These are phyloP conservation scores for Gryllus longicercus DNA, from an alignment of 2,888 invertebrate genomes.

Conservation along the genomic window DNA sequence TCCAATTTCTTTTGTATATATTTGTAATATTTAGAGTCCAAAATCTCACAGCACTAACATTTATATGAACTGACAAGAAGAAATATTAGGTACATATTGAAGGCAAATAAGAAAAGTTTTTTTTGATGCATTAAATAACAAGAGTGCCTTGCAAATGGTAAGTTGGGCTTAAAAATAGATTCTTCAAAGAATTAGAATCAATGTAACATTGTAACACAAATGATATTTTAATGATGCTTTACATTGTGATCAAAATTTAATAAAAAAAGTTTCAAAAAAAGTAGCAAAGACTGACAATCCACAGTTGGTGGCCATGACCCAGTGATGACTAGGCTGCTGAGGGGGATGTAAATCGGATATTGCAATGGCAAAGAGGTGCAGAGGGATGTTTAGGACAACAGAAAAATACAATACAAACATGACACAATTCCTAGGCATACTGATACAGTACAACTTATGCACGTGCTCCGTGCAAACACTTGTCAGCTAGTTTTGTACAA, in stretches of 20 bases:
- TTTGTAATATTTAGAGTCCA: too few relatives aligned
- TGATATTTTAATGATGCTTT: too few relatives aligned
- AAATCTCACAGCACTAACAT: too few relatives aligned
- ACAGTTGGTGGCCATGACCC: neutral
- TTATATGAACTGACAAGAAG: too few relatives aligned
- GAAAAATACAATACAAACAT: neutral
- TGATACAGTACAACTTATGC: slow-evolving; percentile 17
- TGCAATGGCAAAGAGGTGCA: neutral
- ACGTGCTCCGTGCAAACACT: neutral
- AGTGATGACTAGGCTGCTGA: neutral
- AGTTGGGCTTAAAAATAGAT: too few relatives aligned
- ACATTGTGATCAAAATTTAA: neutral
- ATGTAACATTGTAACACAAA: too few relatives aligned
- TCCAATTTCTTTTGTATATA: too few relatives aligned
- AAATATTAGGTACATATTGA: too few relatives aligned
- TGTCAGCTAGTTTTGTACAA: neutral
- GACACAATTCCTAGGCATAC: neutral
- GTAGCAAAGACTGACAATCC: neutral
- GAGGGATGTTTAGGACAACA: neutral
- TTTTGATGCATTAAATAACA: too few relatives aligned
- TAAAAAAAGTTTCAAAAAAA: neutral
- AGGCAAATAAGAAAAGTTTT: too few relatives aligned
- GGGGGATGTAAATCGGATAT: neutral
- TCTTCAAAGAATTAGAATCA: too few relatives aligned
- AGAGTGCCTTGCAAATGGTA: too few relatives aligned